A percentile compares a stretch with the other conserved stretches of the same genome.
phyloP scores from a whole-genome alignment of 2,888 invertebrate species.

The Bedellia somnulentella region DNA sequence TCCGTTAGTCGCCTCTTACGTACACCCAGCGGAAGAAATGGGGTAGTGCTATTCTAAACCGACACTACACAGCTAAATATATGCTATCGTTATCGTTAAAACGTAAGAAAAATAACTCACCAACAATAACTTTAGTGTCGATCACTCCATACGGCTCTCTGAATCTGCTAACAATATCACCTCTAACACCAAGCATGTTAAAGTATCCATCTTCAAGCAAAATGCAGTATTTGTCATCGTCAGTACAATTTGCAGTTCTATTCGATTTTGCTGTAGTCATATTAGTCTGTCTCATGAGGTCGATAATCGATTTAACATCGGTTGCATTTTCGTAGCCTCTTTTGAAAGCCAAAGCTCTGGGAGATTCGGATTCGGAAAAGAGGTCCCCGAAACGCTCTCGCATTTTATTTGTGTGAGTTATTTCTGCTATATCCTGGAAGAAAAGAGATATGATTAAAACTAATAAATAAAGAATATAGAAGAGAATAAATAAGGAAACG shows the following conservation, averaged over 20 bases:
- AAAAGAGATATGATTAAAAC: not conserved
- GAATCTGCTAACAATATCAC: constrained; percentile 27
- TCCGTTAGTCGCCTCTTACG: too few relatives aligned
- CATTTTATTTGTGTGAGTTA: constrained; percentile 33
- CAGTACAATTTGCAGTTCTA: constrained; percentile 17
- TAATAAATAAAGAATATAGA: too few relatives aligned
- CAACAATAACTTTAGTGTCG: constrained; percentile 55
- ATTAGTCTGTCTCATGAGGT: constrained; percentile 43
- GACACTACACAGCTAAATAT: too few relatives aligned
- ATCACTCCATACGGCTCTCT: constrained; percentile 52
- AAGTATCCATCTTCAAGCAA: constrained; percentile 27
- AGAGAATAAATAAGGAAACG: too few relatives aligned
- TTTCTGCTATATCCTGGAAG: constrained; percentile 33
- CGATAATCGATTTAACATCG: constrained; percentile 29
- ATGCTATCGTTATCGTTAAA: too few relatives aligned
- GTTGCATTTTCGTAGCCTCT: constrained; percentile 37
- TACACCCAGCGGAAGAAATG: too few relatives aligned
- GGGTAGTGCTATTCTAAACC: too few relatives aligned
- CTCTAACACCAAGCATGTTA: constrained; percentile 34
- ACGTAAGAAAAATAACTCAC: too few relatives aligned
- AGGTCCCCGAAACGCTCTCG: constrained; percentile 28
- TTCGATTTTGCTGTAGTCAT: constrained; percentile 25
- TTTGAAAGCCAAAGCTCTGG: constrained; percentile 34
- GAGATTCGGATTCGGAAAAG: constrained; percentile 36
- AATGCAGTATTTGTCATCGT: constrained; percentile 20